Evolutionary conservation across 2,113 vertebrate species (phyloP).

Genomic region (Anguilla japonica): DNA sequence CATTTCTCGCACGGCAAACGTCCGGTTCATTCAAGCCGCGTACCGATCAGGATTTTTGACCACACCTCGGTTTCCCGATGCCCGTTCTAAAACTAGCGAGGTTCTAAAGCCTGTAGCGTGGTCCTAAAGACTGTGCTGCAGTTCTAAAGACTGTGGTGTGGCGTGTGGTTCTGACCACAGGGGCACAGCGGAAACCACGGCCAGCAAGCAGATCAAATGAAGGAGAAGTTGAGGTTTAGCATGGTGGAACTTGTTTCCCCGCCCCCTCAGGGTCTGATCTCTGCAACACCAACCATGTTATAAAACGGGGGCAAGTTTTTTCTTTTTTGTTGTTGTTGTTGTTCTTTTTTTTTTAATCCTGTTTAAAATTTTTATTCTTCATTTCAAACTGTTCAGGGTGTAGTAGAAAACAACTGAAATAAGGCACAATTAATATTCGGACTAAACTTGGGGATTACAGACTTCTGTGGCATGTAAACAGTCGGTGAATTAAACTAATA

Average conservation of each 20-base stretch:
- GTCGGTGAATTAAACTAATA: conserved; percentile 50
- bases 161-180: too few species aligned
- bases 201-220: not conserved
- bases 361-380: conserved; percentile 46
- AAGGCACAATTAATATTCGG: conserved; percentile 96
- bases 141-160: too few species aligned
- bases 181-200: not conserved
- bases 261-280: conserved; percentile 40
- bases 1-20: not conserved
- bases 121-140: not conserved
- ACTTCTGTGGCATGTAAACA: conserved; percentile 70
- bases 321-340: not conserved
- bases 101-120: not conserved
- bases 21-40: not conserved
- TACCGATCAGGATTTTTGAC: not conserved
- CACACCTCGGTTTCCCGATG: not conserved
- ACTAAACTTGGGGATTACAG: conserved; percentile 73
- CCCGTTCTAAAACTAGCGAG: not conserved
- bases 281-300: conserved; percentile 53
- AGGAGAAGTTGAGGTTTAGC: not conserved
- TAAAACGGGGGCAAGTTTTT: conserved; percentile 42
- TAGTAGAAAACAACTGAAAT: conserved; percentile 81
- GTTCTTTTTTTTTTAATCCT: conserved; percentile 3
- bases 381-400: conserved; percentile 79
- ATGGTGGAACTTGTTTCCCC: not conserved